Evolutionary conservation across 2,113 vertebrate species (phyloP).

Genomic region (Poicephalus gulielmi): DNA sequence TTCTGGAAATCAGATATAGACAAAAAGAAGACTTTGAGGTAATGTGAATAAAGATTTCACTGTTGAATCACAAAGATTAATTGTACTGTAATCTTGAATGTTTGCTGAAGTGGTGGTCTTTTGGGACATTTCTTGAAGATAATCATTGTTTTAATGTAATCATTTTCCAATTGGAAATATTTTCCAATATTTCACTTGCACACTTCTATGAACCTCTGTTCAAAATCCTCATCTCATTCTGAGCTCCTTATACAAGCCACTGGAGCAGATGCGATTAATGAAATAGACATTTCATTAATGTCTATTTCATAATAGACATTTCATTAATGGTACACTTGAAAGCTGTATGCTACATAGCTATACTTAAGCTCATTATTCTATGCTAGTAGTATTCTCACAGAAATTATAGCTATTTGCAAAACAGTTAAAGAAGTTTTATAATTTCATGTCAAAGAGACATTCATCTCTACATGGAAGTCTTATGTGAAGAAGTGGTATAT

Average conservation of each 20-base stretch:
- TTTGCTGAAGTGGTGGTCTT: background rate
- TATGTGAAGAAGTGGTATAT: background rate
- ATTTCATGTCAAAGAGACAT: background rate
- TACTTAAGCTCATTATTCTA: background rate
- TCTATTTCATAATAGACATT: background rate
- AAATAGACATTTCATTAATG: background rate
- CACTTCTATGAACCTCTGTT: background rate
- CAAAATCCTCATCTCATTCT: background rate
- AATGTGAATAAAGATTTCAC: background rate
- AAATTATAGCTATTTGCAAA: background rate
- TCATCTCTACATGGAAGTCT: background rate
- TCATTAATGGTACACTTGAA: background rate
- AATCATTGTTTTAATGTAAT: background rate
- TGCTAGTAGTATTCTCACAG: background rate
- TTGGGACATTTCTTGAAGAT: background rate
- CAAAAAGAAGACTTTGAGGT: background rate
- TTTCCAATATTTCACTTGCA: background rate
- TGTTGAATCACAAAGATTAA: background rate
- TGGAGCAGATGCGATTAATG: background rate
- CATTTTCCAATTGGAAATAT: background rate
- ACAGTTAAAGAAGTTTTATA: background rate
- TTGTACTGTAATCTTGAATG: background rate
- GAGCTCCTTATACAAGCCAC: background rate
- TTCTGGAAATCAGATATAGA: background rate
- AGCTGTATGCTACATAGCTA: background rate